phyloP scores from a whole-genome alignment of 1,140 invertebrate species.

The Drosophila sturtevanti region DNA sequence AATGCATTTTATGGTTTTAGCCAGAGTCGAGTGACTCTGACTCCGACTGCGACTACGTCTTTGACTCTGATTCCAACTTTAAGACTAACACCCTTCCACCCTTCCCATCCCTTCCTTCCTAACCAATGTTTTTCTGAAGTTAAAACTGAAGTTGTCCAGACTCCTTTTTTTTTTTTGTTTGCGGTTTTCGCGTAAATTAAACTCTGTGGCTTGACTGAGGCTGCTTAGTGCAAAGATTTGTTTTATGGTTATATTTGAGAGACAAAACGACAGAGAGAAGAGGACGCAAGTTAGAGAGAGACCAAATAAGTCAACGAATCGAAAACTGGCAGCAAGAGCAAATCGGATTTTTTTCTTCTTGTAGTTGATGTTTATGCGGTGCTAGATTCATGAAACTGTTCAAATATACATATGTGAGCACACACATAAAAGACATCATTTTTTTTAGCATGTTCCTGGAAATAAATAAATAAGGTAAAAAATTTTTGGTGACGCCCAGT shows the following conservation, averaged over 20 bases:
- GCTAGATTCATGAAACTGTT: no score
- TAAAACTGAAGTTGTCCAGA: neutral
- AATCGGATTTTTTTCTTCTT: neutral
- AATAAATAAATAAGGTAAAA: no score
- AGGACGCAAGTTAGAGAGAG: neutral
- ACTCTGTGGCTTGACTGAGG: constrained; percentile 39
- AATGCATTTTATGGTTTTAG: constrained; percentile 79
- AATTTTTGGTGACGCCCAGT: no score
- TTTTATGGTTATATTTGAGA: constrained; percentile 28
- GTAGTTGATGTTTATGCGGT: neutral
- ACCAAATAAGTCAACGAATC: constrained; percentile 5
- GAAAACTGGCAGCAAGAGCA: constrained; percentile 1
- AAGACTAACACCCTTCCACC: neutral
- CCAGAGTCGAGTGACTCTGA: constrained; percentile 27
- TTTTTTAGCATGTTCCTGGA: no score
- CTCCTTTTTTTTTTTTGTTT: constrained; percentile 19
- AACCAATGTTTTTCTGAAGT: neutral
- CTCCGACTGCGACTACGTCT: no score
- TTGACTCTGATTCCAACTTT: constrained; percentile 8
- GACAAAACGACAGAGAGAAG: constrained; percentile 16
- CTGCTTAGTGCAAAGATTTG: constrained; percentile 63
- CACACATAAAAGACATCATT: no score
- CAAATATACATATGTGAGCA: no score
- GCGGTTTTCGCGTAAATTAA: constrained; percentile 51
- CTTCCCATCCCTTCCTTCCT: neutral